Evolutionary conservation across 2,113 vertebrate species (phyloP), one percentile per base, ranked within the genome.

Genomic region (Lates calcarifer): DNA sequence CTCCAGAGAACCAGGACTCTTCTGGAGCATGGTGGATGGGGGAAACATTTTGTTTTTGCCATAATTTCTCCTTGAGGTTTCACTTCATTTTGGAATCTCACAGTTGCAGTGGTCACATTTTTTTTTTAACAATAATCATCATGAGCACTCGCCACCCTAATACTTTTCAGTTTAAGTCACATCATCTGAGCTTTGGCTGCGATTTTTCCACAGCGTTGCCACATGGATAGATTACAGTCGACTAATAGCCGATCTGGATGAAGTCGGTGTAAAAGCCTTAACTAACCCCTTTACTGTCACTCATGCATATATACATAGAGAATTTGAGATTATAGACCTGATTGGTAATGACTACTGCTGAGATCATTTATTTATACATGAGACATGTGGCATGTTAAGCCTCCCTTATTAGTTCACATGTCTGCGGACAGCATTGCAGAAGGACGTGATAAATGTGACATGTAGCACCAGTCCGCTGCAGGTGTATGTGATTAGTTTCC

Each of bases 141-240:
- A 55, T 66, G 24, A 79, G 63, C 62, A 35, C 10, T n/a, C 22
- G 20, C 1, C n/a, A 58, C 63, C 22, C 63, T 70, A 78, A 66
- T 67, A 31, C 69, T 28, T 37, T 28, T 64, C 5, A 35, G 51
- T 77, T 33, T 57, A 70, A 84, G 73, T 81, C 74, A 88, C 82
- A 73, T 91, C 41, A 91, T 87, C 75, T 74, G 66, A 82, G 87
- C 68, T 86, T 89, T 91, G 85, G 91, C 75, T 51, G 53, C 1
- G 22, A n/a, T 83, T 79, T 76, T 18, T 43, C 31, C 35, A 53
- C 72, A 24, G 61, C 22, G 0, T 28, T 87, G 88, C 85, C 87
- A 90, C 87, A 81, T 81, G 68, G 53, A 83, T 74, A 85, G 86
- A 91, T 93, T 90, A 91, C 8, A 29, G 51, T 43, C 29, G 64